Evolutionary conservation across 2,888 invertebrate genomes (phyloP), one percentile per base, ranked within the genome.

Genomic region (Coleophora deauratella): DNA sequence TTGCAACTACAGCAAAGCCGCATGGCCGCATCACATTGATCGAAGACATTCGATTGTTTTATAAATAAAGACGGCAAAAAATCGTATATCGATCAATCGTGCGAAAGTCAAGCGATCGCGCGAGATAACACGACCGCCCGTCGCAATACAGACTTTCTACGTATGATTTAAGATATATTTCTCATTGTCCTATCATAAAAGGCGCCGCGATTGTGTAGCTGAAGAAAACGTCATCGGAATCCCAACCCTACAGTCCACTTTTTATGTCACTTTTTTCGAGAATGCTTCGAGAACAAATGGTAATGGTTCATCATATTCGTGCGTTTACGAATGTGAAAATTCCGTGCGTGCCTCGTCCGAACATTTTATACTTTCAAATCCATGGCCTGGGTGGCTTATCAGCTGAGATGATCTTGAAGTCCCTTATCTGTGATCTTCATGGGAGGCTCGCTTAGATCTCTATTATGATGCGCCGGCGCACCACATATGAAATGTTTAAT

Each of bases 361-460:
- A 82, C 82, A 79, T 76, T 82, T 85, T 85, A 85, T 85, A 84
- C 84, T 85, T 84, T 85, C 82, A 85, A 85, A 85, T 84, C 66
- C 65, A 64, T 31, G 21, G n/a, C n/a, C n/a, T n/a, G 57, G 63
- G 66, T 57, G 64, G 62, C 63, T 71, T 81, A 85, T 84, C 84
- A 74, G 63, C 73, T 70, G 82, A 76, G 82, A 77, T 76, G 82
- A 84, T 84, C 84, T 21, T 77, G 78, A 75, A 67, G 63, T 66
- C 67, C 58, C 59, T 77, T 82, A 82, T 82, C 80, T 66, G 46
- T 27, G 55, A 82, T 82, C 81, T 60, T 70, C 73, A 71, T 72
- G 73, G 77, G 73, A 73, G 72, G 66, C 59, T 56, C 68, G 68
- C 76, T 79, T 81, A 84, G 82, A 82, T 85, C 84, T 84, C 78